phyloP scores from a whole-genome alignment of 2,888 invertebrate species.

The Erpobdella octoculata region DNA sequence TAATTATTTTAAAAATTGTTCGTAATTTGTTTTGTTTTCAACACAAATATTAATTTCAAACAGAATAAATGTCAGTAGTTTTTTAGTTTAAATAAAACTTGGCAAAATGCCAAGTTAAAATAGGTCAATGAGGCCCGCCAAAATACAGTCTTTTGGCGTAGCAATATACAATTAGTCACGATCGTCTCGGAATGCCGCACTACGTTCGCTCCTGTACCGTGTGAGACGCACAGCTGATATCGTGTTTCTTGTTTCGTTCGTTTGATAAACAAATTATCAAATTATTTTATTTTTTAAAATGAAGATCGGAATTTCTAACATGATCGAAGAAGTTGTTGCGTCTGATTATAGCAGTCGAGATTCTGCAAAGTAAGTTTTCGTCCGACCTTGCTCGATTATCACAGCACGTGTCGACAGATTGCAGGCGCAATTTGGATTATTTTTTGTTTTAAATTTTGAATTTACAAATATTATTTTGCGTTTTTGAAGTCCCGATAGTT shows the following conservation, averaged over 20 bases:
- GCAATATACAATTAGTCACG: constrained; percentile 13
- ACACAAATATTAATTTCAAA: neutral
- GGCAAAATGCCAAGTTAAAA: constrained; percentile 13
- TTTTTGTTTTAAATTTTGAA: neutral
- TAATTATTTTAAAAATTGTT: neutral
- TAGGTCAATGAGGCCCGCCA: constrained; percentile 17
- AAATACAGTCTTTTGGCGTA: constrained; percentile 15
- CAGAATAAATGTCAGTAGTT: no score
- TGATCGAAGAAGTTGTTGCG: neutral
- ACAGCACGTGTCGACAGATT: constrained; percentile 5
- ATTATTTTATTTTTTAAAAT: neutral
- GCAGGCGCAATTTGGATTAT: neutral
- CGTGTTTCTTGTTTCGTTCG: neutral
- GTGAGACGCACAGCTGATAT: constrained; percentile 13
- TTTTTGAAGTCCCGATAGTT: no score
- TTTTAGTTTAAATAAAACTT: no score
- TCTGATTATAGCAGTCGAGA: neutral
- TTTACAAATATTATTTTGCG: no score
- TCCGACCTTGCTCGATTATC: neutral
- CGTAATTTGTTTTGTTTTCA: neutral
- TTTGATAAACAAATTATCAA: neutral
- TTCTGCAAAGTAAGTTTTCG: constrained; percentile 10
- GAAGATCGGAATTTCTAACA: constrained; percentile 5
- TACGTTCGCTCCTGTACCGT: constrained; percentile 10
- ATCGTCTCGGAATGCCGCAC: constrained; percentile 10